Evolutionary conservation across 2,113 vertebrate species (phyloP).

Genomic region (Rhinoderma darwinii): DNA sequence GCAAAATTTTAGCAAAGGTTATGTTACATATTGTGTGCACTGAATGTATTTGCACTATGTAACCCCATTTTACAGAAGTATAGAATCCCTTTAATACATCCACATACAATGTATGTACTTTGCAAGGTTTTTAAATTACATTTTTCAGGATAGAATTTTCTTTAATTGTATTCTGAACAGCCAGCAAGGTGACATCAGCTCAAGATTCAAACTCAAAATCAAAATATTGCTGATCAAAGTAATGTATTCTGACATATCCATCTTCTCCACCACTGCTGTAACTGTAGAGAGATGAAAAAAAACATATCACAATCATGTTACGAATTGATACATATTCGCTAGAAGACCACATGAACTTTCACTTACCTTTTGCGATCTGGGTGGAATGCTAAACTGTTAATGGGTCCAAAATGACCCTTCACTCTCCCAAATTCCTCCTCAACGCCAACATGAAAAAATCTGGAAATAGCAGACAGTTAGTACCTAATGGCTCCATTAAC

Average conservation of each 20-base stretch:
- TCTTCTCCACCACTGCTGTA: conserved; percentile 98
- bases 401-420: conserved; percentile 97
- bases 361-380: conserved; percentile 94
- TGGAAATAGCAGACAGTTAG: conserved; percentile 60
- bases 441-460: conserved; percentile 95
- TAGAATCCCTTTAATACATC: neutral
- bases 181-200: conserved; percentile 26
- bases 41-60: neutral
- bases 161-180: neutral
- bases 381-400: conserved; percentile 97
- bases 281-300: conserved; percentile 69
- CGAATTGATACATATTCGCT: neutral
- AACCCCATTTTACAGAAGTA: neutral
- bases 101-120: neutral
- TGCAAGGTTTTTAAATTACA: neutral
- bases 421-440: conserved; percentile 98
- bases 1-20: neutral
- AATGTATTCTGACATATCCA: conserved; percentile 94
- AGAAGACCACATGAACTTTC: neutral
- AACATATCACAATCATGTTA: neutral
- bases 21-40: neutral
- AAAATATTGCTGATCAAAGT: conserved; percentile 96
- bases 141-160: neutral
- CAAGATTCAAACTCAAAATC: conserved; percentile 96
- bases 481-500: neutral